Conservation (phyloP, 1,140 invertebrate genomes). For the Drosophila ercepeae region DNA sequence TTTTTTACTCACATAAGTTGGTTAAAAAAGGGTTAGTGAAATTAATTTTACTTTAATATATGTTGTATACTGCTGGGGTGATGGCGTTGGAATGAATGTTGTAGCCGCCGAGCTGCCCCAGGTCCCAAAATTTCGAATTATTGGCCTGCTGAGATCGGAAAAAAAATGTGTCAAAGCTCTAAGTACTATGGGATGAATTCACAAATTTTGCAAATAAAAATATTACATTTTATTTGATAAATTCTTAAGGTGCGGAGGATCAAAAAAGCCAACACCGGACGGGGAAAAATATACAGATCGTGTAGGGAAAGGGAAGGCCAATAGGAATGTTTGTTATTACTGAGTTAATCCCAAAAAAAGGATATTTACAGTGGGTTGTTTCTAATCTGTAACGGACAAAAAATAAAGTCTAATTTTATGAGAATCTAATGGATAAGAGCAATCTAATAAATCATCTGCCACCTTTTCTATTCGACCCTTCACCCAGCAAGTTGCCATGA, state of each 20-base stretch:
- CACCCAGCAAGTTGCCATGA: not conserved
- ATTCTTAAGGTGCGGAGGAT: not conserved
- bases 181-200: conserved; percentile 14
- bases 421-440: not conserved
- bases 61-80: conserved; percentile 14
- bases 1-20: conserved; percentile 6
- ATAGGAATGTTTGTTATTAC: not conserved
- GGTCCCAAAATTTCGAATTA: conserved; percentile 5
- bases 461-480: not conserved
- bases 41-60: not conserved
- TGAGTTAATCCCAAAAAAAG: not conserved
- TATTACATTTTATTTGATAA: not conserved
- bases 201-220: not conserved
- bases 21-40: not conserved
- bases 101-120: not conserved
- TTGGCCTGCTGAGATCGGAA: conserved; percentile 6
- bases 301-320: not conserved
- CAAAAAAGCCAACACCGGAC: not conserved
- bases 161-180: not conserved
- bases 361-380: not conserved
- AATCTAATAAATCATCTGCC: not conserved
- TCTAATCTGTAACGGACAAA: not conserved
- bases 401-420: not conserved
- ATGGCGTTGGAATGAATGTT: conserved; percentile 12
- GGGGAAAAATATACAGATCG: not conserved